These are phyloP conservation scores for Luidia sarsii DNA, from an alignment of 53 echinoderm and acorn worm genomes.

Conservation along the genomic window DNA sequence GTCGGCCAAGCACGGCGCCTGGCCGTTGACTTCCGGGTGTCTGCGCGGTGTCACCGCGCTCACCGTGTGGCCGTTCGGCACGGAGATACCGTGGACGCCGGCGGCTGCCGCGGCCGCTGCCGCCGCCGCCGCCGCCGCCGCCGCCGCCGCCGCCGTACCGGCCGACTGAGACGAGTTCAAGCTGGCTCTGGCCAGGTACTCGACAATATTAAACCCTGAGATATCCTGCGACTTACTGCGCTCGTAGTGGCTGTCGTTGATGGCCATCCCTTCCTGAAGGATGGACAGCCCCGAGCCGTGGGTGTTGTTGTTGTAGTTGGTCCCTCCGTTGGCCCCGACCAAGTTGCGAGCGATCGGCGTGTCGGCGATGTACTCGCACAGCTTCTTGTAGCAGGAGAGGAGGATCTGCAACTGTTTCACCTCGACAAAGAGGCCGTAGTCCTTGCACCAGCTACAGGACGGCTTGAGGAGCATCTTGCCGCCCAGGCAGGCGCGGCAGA, in stretches of 20 bases:
- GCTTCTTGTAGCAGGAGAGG: slow-evolving; percentile 93
- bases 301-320: slow-evolving; percentile 53
- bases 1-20: slow-evolving; percentile 1
- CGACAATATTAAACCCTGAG: slow-evolving; percentile 68
- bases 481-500: slow-evolving; percentile 86
- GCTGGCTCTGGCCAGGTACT: slow-evolving; percentile 66
- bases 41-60: not conserved
- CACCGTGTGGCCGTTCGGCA: slow-evolving; percentile 29
- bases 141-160: not conserved
- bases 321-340: slow-evolving; percentile 83
- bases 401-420: slow-evolving; percentile 87
- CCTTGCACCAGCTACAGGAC: slow-evolving; percentile 98
- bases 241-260: slow-evolving; percentile 69
- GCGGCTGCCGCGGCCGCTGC: no score
- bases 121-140: no score
- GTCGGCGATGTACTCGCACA: slow-evolving; percentile 97
- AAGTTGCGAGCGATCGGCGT: slow-evolving; percentile 97
- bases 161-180: slow-evolving; percentile 9
- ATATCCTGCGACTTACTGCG: slow-evolving; percentile 44
- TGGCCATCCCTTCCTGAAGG: slow-evolving; percentile 94
- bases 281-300: slow-evolving; percentile 72
- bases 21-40: slow-evolving; percentile 40
- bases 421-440: slow-evolving; percentile 82
- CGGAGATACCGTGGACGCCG: not conserved
- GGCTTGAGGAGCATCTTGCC: slow-evolving; percentile 96